These are phyloP conservation scores for Lysiphlebus fabarum DNA, from an alignment of 1,140 invertebrate genomes.

Conservation along the genomic window DNA sequence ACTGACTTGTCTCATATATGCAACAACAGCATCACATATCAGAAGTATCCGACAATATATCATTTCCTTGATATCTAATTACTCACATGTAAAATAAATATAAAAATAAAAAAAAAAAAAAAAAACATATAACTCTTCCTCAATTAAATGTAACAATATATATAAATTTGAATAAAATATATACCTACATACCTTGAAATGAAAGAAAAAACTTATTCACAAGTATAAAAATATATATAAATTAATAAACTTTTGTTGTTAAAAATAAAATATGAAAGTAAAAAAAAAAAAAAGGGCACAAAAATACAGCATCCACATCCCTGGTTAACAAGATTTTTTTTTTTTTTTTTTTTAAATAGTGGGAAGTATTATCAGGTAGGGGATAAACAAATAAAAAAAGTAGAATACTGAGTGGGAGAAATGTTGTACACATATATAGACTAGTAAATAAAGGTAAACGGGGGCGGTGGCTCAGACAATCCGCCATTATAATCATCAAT, in stretches of 20 bases:
- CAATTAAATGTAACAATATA: neutral
- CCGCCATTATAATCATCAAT: slow-evolving; percentile 50
- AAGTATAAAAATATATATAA: no score
- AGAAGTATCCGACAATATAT: neutral
- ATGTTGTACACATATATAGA: neutral
- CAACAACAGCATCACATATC: slow-evolving; percentile 11
- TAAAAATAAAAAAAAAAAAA: neutral
- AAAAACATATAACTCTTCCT: no score
- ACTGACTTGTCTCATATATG: slow-evolving; percentile 24
- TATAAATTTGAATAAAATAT: no score
- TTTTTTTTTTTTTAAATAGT: no score
- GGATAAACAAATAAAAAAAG: slow-evolving; percentile 17
- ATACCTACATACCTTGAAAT: no score
- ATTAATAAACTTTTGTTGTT: no score
- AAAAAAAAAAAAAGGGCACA: neutral
- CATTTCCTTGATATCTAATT: slow-evolving; percentile 4
- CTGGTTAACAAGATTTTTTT: slow-evolving; percentile 22
- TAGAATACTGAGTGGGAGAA: neutral
- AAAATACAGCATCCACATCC: slow-evolving; percentile 21
- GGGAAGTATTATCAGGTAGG: slow-evolving; percentile 14
- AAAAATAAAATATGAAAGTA: neutral
- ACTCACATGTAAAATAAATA: neutral
- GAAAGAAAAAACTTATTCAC: no score
- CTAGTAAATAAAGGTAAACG: slow-evolving; percentile 32
- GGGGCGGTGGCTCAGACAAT: slow-evolving; percentile 50